phyloP scores from a whole-genome alignment of 2,888 invertebrate species.

The Onthophagus sagittarius region DNA sequence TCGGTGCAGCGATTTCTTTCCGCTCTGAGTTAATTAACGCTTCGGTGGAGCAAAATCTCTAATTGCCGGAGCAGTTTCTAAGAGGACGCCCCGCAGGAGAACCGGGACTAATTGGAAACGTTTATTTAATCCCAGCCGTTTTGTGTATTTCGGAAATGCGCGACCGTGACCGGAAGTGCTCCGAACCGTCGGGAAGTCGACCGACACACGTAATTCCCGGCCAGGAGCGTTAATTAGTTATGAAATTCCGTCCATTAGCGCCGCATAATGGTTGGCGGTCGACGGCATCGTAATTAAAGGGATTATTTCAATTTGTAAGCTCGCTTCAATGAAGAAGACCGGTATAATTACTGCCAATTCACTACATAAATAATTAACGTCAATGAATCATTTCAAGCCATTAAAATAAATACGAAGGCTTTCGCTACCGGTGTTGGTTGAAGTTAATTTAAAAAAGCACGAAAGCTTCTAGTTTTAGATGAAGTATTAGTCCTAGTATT shows the following conservation, averaged over 20 bases:
- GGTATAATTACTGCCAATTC: not conserved
- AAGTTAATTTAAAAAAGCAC: too few relatives aligned
- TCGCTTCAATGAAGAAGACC: conserved; percentile 9
- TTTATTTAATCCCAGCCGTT: not conserved
- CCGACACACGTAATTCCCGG: not conserved
- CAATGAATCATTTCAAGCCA: not conserved
- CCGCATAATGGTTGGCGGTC: not conserved
- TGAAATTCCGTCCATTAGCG: conserved; percentile 12
- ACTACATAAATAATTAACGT: not conserved
- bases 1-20: not conserved
- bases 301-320: conserved; percentile 6
- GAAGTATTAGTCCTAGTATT: too few relatives aligned
- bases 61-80: not conserved
- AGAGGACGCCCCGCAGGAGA: not conserved
- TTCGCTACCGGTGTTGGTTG: too few relatives aligned
- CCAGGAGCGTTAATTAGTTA: conserved; percentile 5
- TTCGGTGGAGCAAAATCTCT: not conserved
- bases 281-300: conserved; percentile 5
- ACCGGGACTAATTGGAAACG: not conserved
- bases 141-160: not conserved
- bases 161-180: not conserved
- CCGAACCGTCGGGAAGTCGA: not conserved
- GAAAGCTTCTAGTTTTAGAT: too few relatives aligned
- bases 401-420: too few relatives aligned
- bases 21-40: not conserved